Evolutionary conservation across 2,888 invertebrate genomes (phyloP).

Genomic region (Thecocarcelia acutangulata): DNA sequence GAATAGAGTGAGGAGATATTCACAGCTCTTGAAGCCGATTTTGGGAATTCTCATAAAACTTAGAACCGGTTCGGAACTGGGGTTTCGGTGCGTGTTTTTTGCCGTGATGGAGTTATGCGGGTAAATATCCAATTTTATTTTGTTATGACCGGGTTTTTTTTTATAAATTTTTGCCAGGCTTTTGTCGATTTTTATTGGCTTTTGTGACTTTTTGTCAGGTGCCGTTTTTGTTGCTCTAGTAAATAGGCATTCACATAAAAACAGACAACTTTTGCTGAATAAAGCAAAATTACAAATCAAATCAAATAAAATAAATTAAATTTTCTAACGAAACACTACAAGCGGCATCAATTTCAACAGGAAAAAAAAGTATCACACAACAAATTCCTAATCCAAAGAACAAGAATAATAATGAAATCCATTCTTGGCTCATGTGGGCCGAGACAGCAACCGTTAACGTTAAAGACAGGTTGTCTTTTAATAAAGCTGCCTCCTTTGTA

Average conservation of each 20-base stretch:
- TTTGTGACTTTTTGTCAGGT: too few relatives aligned
- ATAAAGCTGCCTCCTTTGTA: conserved; percentile 37
- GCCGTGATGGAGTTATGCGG: too few relatives aligned
- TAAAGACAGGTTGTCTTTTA: conserved; percentile 61
- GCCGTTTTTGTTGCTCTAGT: conserved; percentile 9
- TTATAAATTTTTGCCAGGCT: too few relatives aligned
- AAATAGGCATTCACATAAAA: conserved; percentile 18
- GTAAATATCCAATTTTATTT: too few relatives aligned
- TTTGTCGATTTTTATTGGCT: not conserved
- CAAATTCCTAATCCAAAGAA: conserved; percentile 26
- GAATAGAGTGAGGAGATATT: too few relatives aligned
- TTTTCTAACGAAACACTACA: conserved; percentile 30
- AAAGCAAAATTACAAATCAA: conserved; percentile 57
- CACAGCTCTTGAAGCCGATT: too few relatives aligned
- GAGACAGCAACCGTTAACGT: conserved; percentile 39
- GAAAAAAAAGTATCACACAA: conserved; percentile 12
- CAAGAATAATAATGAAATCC: conserved; percentile 34
- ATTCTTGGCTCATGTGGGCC: conserved; percentile 11
- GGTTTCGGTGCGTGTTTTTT: too few relatives aligned
- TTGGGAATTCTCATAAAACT: too few relatives aligned
- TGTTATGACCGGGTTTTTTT: too few relatives aligned
- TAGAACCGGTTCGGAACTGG: too few relatives aligned
- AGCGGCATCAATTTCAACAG: conserved; percentile 33
- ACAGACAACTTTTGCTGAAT: conserved; percentile 52
- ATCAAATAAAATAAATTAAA: conserved; percentile 61